These are phyloP conservation scores for Lasiurus borealis DNA, from an alignment of 2,113 vertebrate genomes.

Conservation along the genomic window DNA sequence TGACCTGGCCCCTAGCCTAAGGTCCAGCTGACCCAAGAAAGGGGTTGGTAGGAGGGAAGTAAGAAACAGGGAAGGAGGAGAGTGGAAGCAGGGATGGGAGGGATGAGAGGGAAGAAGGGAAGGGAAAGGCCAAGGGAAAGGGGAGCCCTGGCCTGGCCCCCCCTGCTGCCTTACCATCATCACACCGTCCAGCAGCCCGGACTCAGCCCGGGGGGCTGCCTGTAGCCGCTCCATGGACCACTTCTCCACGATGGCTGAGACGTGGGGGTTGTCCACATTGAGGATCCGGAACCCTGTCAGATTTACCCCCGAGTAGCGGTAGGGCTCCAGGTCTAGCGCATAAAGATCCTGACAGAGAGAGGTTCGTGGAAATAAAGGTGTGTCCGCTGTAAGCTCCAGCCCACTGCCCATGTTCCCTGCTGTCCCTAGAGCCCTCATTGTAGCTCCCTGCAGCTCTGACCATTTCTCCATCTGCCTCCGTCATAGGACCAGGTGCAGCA, in stretches of 20 bases:
- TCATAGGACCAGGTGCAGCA: not conserved
- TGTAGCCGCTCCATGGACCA: conserved; percentile 97
- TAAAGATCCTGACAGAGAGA: conserved; percentile 93
- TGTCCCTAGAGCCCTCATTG: not conserved
- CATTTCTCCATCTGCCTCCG: conserved; percentile 43
- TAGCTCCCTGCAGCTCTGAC: not conserved
- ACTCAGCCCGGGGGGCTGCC: conserved; percentile 92
- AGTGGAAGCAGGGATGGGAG: not conserved
- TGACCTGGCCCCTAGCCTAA: not conserved
- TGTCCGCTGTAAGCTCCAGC: not conserved
- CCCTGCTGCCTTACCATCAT: conserved; percentile 94
- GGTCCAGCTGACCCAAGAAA: not conserved
- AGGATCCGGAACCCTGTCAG: conserved; percentile 99
- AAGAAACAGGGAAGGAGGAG: not conserved
- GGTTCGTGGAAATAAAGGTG: conserved; percentile 45
- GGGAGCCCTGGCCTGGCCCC: accelerated
- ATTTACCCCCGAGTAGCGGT: conserved; percentile 98
- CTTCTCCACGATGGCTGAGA: conserved; percentile 96
- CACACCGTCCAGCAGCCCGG: conserved; percentile 95
- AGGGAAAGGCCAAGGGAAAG: accelerated
- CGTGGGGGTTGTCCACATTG: conserved; percentile 97
- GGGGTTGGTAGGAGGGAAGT: not conserved
- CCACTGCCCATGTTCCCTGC: accelerated
- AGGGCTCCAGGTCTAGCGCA: conserved; percentile 97
- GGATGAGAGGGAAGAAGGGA: accelerated